A percentile compares a stretch with the other conserved stretches of the same genome.
Evolutionary conservation across 2,888 invertebrate species (phyloP).

Genomic region (Augochlorella aurata): DNA sequence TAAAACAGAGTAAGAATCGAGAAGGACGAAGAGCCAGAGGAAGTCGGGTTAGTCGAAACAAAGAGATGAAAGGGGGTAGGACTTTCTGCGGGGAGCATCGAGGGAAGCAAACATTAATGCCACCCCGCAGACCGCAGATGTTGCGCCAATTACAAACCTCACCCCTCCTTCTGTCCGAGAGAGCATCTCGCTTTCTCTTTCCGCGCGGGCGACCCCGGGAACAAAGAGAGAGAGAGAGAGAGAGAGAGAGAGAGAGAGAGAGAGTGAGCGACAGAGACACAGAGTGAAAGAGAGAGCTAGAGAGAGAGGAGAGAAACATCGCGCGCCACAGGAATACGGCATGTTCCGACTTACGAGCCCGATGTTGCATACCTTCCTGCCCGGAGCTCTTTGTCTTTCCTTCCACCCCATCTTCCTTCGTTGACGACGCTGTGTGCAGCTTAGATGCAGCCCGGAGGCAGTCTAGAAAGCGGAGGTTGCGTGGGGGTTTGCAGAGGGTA

Average conservation of each 20-base stretch:
- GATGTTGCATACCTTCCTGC: conserved; percentile 49
- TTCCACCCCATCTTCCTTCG: conserved; percentile 83
- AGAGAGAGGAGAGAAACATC: conserved; percentile 13
- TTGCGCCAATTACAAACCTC: conserved; percentile 81
- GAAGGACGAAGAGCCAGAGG: conserved; percentile 1
- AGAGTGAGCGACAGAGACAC: conserved; percentile 40
- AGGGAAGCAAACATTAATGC: conserved; percentile 80
- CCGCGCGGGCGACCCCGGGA: conserved; percentile 22
- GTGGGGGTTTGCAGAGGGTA: neutral
- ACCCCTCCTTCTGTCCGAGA: conserved; percentile 56
- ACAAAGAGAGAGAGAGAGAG: conserved; percentile 50
- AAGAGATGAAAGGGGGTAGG: conserved; percentile 30
- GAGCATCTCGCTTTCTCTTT: conserved; percentile 16
- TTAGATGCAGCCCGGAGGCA: conserved; percentile 37
- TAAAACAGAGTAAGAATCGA: neutral
- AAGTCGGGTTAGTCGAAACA: neutral
- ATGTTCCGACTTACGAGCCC: conserved; percentile 67
- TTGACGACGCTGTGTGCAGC: conserved; percentile 29
- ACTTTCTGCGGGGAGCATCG: conserved; percentile 43
- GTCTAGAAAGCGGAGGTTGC: neutral
- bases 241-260: conserved; percentile 9
- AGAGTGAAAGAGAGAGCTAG: neutral
- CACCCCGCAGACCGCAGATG: conserved; percentile 81
- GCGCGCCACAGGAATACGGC: conserved; percentile 33
- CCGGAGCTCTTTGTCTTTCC: conserved; percentile 44